Base-by-base conservation (phyloP, 2,888 invertebrate genomes). In the Ferrisia virgata region DNA sequence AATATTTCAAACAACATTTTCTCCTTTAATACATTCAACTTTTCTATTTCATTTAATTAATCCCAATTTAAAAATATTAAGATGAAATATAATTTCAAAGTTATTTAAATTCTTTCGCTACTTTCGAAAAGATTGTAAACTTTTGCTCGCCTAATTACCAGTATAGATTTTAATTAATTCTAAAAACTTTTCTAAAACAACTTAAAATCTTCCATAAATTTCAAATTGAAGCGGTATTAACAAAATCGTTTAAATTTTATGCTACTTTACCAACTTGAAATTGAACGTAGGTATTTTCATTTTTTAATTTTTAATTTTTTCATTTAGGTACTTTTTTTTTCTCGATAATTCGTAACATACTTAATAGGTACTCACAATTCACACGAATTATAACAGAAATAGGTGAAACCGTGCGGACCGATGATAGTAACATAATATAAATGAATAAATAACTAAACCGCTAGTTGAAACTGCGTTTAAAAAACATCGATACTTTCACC, bases 141-240 rank as follows among this genome's bases (percentile, higher is more conserved):
- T 72, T 72, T 72, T 25, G 36, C 72, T 72, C 33, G 33, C 72
- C 72, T 72, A 72, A 72, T 72, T 72, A 72, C 72, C 31, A 72
- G 33, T 72, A 72, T 72, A 72, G 72, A 72, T 72, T 72, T 72
- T 72, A 72, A 72, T 72, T 72, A 36, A 72, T 72, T 72, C 33
- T 33, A 72, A 72, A 72, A 72, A 72, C 72, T 72, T 72, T 72
- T 72, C 72, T 15, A 33, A 72, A 72, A 72, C 72, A 18, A 36
- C 33, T 72, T 72, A 72, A 64, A 72, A 72, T n/a, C 72, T 72
- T 72, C 33, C 72, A 72, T 72, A 72, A 72, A 72, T 72, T 72
- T 72, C 72, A 72, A 33, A 72, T 33, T 18, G 31, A 33, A 72
- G 6, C n/a, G 33, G 33, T 72, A 33, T 33, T n/a, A 33, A 15